These are phyloP conservation scores for Actinia tenebrosa DNA, from an alignment of 64 coral and sea anemone species.

Conservation along the genomic window DNA sequence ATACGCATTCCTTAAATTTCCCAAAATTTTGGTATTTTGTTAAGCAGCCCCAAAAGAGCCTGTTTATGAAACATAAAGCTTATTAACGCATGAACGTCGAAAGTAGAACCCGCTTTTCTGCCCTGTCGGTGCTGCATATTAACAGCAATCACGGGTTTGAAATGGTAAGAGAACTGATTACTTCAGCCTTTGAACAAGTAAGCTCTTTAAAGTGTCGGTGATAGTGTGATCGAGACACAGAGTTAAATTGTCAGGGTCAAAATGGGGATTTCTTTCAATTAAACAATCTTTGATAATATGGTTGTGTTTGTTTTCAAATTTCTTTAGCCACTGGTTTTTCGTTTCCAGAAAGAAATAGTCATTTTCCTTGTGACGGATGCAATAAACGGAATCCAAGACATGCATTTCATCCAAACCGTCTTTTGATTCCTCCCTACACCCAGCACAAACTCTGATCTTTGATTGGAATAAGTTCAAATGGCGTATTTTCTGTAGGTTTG, in stretches of 20 bases:
- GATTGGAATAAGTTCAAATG: conserved; percentile 1
- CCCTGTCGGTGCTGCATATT: not conserved
- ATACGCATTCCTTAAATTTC: too few species aligned
- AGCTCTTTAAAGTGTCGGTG: not conserved
- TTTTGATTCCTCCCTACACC: conserved; percentile 12
- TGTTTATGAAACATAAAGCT: too few species aligned
- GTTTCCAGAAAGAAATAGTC: not conserved
- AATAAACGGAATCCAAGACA: not conserved
- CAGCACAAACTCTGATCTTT: conserved; percentile 14
- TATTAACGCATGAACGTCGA: too few species aligned
- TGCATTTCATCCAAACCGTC: not conserved
- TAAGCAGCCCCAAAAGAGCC: too few species aligned
- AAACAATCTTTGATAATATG: not conserved
- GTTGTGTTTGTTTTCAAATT: conserved; percentile 16
- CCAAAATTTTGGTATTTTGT: too few species aligned
- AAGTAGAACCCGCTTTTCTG: too few species aligned
- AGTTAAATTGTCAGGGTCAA: not conserved
- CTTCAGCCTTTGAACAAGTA: conserved; percentile 4
- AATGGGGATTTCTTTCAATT: not conserved
- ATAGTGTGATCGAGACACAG: conserved; percentile 4
- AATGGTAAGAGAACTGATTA: too few species aligned
- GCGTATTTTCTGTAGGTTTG: conserved; percentile 13
- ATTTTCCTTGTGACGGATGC: conserved; percentile 9
- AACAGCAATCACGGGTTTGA: not conserved
- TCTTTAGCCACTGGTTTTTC: not conserved